Conservation (phyloP, 1,140 invertebrate genomes). For the Lordiphosa collinella region DNA sequence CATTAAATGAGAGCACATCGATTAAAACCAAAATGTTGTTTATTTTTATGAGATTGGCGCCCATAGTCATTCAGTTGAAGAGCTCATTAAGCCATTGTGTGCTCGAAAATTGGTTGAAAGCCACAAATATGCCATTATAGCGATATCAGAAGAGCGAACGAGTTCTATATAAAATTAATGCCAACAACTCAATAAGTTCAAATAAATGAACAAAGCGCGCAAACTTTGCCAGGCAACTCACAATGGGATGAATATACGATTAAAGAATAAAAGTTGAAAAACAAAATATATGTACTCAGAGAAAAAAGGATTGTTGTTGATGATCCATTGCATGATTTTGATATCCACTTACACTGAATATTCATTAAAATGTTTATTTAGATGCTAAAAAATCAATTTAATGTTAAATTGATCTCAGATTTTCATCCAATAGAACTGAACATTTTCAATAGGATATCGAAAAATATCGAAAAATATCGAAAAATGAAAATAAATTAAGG, state of each 20-base stretch:
- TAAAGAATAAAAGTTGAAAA: too few relatives aligned
- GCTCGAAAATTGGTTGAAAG: conserved; percentile 27
- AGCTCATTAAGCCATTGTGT: conserved; percentile 25
- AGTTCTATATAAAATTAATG: conserved; percentile 34
- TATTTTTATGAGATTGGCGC: conserved; percentile 36
- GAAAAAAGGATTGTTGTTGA: too few relatives aligned
- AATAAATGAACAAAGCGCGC: conserved; percentile 32
- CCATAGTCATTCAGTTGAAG: conserved; percentile 19
- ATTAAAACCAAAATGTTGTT: conserved; percentile 33
- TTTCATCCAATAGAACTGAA: too few relatives aligned
- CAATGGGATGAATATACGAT: conserved; percentile 13
- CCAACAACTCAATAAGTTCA: conserved; percentile 44
- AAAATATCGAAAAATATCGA: too few relatives aligned
- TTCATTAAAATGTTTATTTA: too few relatives aligned
- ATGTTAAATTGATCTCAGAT: too few relatives aligned
- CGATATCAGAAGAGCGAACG: conserved; percentile 6
- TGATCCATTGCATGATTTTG: too few relatives aligned
- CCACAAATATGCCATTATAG: conserved; percentile 28
- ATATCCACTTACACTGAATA: too few relatives aligned
- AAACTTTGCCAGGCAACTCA: conserved; percentile 1
- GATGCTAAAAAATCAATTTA: too few relatives aligned
- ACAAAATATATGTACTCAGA: too few relatives aligned
- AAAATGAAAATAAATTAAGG: too few relatives aligned
- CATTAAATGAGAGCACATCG: conserved; percentile 10
- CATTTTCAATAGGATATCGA: too few relatives aligned